These are phyloP conservation scores for Glomeris maerens DNA, from an alignment of 1,140 invertebrate species.

Conservation along the genomic window DNA sequence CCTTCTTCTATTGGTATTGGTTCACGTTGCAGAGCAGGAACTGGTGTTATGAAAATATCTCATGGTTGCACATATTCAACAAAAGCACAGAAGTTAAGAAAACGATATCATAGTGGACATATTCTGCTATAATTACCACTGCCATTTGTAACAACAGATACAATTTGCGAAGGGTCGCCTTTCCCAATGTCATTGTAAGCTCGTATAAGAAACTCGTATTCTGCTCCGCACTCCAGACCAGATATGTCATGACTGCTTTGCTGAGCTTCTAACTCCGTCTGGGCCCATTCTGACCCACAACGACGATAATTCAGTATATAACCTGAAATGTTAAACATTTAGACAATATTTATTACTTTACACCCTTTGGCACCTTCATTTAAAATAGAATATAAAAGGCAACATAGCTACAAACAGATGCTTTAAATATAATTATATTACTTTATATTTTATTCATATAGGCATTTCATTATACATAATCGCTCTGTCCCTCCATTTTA, in stretches of 20 bases:
- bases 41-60: not conserved
- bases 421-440: no score
- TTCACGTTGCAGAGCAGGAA: not conserved
- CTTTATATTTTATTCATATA: no score
- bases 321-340: no score
- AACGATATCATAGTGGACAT: no score
- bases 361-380: no score
- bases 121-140: not conserved
- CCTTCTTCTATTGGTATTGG: slow-evolving; percentile 37
- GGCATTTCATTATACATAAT: no score
- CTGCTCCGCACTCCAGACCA: slow-evolving; percentile 34
- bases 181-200: slow-evolving; percentile 7
- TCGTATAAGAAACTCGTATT: slow-evolving; percentile 1
- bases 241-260: not conserved
- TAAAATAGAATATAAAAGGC: no score
- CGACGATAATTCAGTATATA: not conserved
- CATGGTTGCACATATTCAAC: not conserved
- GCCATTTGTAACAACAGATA: slow-evolving; percentile 7
- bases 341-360: no score
- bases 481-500: no score
- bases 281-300: not conserved
- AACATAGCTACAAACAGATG: no score
- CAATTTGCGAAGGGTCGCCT: not conserved
- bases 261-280: not conserved
- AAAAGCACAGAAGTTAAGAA: no score